Evolutionary conservation across 2,113 vertebrate genomes (phyloP), one percentile per base, ranked within the genome.

Genomic region (Candoia aspera): DNA sequence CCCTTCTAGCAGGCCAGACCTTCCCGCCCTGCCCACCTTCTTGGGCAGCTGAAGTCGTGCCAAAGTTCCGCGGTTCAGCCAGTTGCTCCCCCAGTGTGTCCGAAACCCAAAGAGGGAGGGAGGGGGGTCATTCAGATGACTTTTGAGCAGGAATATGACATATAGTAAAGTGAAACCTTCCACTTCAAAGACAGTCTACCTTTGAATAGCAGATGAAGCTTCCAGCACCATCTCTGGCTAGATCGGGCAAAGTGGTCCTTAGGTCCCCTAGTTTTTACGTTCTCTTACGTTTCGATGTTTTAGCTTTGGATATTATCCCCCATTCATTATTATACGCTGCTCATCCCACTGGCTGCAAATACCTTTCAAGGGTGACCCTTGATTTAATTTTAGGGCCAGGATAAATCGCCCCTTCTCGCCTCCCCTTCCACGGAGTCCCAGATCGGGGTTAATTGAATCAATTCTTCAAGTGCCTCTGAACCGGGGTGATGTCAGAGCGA

Each of bases 321-420:
- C 91, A 92, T 95, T 95, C 96, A 96, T 97, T 95, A 93, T 94
- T 92, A 96, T 90, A 93, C 96, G 93, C 95, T 95, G 96, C 93
- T 90, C 90, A 93, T 92, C 90, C 84, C 1, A 88, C 93, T 89
- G 94, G 94, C 94, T 95, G 92, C 94, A 95, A 95, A 97, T 95
- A 95, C 94, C 96, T 92, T 94, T 93, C 95, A 95, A 93, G 91
- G 96, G 95, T 97, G 95, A 96, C 96, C 96, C 95, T 90, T 94
- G 91, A 96, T 96, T 96, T 96, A 97, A 97, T 97, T 97, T 97
- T 97, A 97, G 96, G 96, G 94, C 96, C 94, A 95, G 96, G 95
- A 97, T 98, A 97, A 98, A 98, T 97, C 97, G 97, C 93, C 94
- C 86, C 21, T 96, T 96, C 96, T 93, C 95, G 96, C 96, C 92